Conservation (phyloP, 2,888 invertebrate species). For the Drosophila hamatofila region DNA sequence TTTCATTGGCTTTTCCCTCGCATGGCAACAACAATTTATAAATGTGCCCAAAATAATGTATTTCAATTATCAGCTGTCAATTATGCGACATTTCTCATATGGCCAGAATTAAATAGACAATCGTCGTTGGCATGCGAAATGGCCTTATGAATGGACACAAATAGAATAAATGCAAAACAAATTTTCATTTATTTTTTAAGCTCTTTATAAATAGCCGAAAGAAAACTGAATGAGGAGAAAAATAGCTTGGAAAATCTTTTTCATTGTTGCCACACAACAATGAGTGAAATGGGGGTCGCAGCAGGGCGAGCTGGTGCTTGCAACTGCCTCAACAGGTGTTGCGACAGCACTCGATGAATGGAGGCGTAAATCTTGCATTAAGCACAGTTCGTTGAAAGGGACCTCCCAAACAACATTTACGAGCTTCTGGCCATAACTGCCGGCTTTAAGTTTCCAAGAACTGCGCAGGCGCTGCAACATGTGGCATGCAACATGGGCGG, state of each 20-base stretch:
- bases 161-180: background rate
- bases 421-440: constrained; percentile 31
- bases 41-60: constrained; percentile 47
- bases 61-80: constrained; percentile 74
- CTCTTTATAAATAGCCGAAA: constrained; percentile 30
- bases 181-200: constrained; percentile 34
- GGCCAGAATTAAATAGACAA: constrained; percentile 39
- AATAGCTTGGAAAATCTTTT: constrained; percentile 52
- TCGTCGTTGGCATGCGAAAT: constrained; percentile 19
- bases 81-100: constrained; percentile 60
- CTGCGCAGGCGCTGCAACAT: constrained; percentile 73
- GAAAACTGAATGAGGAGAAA: constrained; percentile 23
- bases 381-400: constrained; percentile 54
- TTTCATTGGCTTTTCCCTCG: constrained; percentile 21
- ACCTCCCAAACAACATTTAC: constrained; percentile 49
- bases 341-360: constrained; percentile 70
- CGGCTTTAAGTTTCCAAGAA: background rate
- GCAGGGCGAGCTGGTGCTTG: background rate
- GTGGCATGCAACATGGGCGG: constrained; percentile 14
- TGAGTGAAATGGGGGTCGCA: no score
- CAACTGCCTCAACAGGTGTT: constrained; percentile 66
- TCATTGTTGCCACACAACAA: constrained; percentile 46
- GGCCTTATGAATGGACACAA: constrained; percentile 16
- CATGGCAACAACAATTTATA: constrained; percentile 39
- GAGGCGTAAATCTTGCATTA: constrained; percentile 78